Conservation (phyloP, 2,797 vertebrate species). For the Xyrichtys novacula region DNA sequence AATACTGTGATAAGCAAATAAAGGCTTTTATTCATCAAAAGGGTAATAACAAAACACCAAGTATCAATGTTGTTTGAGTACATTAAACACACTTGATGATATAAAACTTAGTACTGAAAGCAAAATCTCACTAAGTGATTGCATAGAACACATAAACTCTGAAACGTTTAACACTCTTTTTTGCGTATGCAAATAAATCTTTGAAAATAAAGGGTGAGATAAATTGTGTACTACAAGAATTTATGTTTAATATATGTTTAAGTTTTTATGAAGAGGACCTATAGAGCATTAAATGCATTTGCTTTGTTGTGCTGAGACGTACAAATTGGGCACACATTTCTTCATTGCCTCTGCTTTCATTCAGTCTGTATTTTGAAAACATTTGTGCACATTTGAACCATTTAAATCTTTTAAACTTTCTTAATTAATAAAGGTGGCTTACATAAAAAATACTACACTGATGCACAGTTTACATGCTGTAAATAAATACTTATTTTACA, state of each 20-base stretch:
- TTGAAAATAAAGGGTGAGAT: not conserved
- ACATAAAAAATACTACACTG: too few relatives aligned
- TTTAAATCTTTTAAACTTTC: not conserved
- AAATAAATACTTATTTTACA: too few relatives aligned
- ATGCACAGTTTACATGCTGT: too few relatives aligned
- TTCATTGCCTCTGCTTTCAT: not conserved
- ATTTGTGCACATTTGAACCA: not conserved
- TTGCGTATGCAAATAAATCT: not conserved
- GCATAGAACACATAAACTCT: not conserved
- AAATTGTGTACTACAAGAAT: too few relatives aligned
- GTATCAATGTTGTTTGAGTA: not conserved
- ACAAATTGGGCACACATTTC: not conserved
- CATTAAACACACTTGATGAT: not conserved
- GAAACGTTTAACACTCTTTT: not conserved
- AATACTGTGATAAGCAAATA: not conserved
- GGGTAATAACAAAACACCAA: not conserved
- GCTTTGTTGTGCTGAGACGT: not conserved
- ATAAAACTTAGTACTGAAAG: not conserved
- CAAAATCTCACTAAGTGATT: conserved; percentile 1
- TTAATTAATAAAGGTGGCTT: too few relatives aligned
- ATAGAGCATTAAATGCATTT: not conserved
- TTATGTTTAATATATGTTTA: too few relatives aligned
- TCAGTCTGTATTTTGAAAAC: not conserved
- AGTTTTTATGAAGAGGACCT: not conserved
- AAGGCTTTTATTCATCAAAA: conserved; percentile 48